phyloP scores from a whole-genome alignment of 2,797 vertebrate genomes.

The Paguma larvata region DNA sequence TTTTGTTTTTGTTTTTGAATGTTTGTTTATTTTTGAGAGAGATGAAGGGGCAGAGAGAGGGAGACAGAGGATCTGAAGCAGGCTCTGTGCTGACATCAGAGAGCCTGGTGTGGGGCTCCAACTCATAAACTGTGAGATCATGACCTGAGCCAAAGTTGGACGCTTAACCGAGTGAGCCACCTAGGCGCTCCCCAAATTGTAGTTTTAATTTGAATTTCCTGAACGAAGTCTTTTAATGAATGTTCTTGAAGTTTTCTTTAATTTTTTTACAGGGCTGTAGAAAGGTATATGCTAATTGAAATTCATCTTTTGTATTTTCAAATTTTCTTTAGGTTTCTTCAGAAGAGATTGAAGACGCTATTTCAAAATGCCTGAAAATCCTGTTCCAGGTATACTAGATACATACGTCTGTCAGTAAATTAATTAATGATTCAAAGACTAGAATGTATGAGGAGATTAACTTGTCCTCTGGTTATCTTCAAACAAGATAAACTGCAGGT shows the following conservation, averaged over 20 bases:
- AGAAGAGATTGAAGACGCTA: constrained; percentile 57
- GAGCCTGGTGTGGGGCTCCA: too few relatives aligned
- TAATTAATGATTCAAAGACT: constrained; percentile 1
- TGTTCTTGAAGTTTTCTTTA: constrained; percentile 19
- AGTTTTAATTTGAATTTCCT: constrained; percentile 59
- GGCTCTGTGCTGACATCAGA: too few relatives aligned
- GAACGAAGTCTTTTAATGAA: constrained; percentile 24
- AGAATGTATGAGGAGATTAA: constrained; percentile 3
- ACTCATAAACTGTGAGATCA: too few relatives aligned
- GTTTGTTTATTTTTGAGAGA: too few relatives aligned
- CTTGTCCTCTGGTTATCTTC: constrained; percentile 1
- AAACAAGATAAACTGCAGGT: constrained; percentile 94
- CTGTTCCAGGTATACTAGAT: constrained; percentile 86
- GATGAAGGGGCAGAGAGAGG: too few relatives aligned
- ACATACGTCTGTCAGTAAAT: neutral
- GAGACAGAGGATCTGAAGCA: too few relatives aligned
- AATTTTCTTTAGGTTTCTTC: constrained; percentile 77
- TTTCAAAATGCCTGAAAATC: constrained; percentile 90
- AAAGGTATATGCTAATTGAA: neutral
- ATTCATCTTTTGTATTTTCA: neutral
- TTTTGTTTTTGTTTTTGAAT: too few relatives aligned
- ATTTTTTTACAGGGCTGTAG: neutral
- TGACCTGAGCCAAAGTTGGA: too few relatives aligned
- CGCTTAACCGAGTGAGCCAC: too few relatives aligned
- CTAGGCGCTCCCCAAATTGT: too few relatives aligned